Percentiles rank a stretch among this genome's conserved stretches.
These are phyloP conservation scores for Strigamia crassipes DNA, from an alignment of 2,888 invertebrate species.

Conservation along the genomic window DNA sequence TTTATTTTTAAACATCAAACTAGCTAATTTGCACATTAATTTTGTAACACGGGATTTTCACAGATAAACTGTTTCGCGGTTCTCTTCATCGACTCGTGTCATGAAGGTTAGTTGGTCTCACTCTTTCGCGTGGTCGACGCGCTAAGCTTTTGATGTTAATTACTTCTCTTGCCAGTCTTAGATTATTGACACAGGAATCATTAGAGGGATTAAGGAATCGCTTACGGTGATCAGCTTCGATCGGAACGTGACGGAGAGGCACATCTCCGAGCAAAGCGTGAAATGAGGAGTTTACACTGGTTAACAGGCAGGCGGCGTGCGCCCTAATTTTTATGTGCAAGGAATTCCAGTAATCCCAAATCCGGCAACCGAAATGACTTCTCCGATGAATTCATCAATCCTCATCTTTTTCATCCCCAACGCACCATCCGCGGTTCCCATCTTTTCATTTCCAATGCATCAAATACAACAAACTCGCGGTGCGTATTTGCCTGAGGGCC, in stretches of 20 bases:
- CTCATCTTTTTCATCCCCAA: neutral
- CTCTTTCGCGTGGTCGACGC: constrained; percentile 22
- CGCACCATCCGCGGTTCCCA: neutral
- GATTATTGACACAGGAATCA: constrained; percentile 45
- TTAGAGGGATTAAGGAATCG: constrained; percentile 38
- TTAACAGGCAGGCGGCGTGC: too few species aligned
- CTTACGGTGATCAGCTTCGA: constrained; percentile 29
- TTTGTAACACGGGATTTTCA: neutral
- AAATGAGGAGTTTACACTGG: constrained; percentile 13
- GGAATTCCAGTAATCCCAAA: neutral
- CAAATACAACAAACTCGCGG: neutral
- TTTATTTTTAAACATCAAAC: neutral
- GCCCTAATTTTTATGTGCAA: too few species aligned
- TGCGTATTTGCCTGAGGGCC: neutral
- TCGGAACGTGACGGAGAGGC: constrained; percentile 15
- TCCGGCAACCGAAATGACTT: neutral
- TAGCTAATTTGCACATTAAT: neutral
- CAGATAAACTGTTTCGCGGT: neutral
- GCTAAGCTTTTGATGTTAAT: constrained; percentile 44
- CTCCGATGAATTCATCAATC: neutral
- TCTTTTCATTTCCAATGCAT: neutral
- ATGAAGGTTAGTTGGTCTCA: constrained; percentile 16
- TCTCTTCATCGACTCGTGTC: neutral
- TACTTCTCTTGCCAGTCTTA: constrained; percentile 39
- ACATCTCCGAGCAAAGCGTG: constrained; percentile 30